phyloP scores from a whole-genome alignment of 2,797 vertebrate genomes.

The Heliangelus exortis region DNA sequence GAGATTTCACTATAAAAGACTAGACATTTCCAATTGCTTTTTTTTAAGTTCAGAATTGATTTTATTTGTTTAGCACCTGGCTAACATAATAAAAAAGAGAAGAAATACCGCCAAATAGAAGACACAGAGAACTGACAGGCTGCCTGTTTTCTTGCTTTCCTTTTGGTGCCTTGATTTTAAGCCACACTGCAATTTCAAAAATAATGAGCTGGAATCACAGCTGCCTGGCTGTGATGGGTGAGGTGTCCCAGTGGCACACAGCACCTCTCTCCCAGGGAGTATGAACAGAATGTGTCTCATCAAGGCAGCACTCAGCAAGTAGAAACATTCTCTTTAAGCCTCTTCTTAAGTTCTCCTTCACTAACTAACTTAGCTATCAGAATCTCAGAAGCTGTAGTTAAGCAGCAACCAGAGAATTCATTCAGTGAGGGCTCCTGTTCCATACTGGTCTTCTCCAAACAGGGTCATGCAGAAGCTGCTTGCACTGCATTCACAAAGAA shows the following conservation, averaged over 20 bases:
- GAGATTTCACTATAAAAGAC: constrained; percentile 73
- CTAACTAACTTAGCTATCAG: neutral
- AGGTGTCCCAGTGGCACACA: neutral
- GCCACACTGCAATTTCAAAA: neutral
- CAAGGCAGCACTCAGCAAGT: neutral
- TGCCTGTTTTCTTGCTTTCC: neutral
- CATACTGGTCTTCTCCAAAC: neutral
- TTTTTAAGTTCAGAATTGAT: constrained; percentile 74
- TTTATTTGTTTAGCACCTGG: constrained; percentile 74
- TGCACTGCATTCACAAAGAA: neutral
- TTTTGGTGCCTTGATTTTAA: neutral
- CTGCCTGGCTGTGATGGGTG: neutral
- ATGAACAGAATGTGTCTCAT: neutral
- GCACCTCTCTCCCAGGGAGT: neutral
- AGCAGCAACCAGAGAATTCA: neutral
- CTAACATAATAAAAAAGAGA: constrained; percentile 38
- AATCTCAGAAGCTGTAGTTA: neutral
- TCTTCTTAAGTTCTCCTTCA: neutral
- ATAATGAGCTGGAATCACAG: neutral
- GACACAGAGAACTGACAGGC: neutral
- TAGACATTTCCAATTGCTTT: constrained; percentile 78
- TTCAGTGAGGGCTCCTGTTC: neutral
- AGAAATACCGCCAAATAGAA: neutral
- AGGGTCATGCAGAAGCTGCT: neutral
- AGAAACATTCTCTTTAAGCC: neutral